Conservation (phyloP, 2,888 invertebrate genomes). For the Tineola bisselliella region DNA sequence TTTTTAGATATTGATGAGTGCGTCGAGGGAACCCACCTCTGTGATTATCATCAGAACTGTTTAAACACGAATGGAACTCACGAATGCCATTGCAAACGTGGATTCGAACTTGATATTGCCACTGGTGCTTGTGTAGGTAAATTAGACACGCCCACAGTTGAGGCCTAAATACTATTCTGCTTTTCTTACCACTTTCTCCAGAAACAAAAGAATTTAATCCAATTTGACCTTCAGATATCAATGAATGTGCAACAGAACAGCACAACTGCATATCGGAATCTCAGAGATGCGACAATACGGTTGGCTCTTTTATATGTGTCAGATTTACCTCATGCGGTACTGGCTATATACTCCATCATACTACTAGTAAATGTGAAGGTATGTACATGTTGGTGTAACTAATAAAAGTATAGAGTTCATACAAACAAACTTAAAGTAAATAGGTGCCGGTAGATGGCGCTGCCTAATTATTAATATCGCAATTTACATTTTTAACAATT, state of each 20-base stretch:
- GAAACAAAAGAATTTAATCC: no score
- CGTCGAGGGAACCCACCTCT: constrained; percentile 48
- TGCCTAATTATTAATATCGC: no score
- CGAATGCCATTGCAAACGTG: constrained; percentile 52
- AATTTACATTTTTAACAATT: no score
- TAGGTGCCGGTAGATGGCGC: no score
- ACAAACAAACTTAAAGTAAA: no score
- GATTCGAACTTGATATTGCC: constrained; percentile 39
- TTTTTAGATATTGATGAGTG: constrained; percentile 87
- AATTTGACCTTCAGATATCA: constrained; percentile 72
- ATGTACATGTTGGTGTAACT: no score
- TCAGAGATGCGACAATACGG: constrained; percentile 90
- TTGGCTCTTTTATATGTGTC: constrained; percentile 88
- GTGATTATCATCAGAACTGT: constrained; percentile 51
- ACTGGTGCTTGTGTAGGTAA: constrained; percentile 54
- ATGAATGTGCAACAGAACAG: constrained; percentile 81
- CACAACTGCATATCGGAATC: constrained; percentile 75
- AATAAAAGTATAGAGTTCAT: no score
- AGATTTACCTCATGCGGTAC: constrained; percentile 92
- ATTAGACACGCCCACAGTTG: no score
- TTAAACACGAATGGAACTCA: constrained; percentile 57
- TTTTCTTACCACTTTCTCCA: no score
- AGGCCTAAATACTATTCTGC: no score
- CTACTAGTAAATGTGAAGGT: constrained; percentile 89
- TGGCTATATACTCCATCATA: constrained; percentile 92